Evolutionary conservation across 1,140 invertebrate genomes (phyloP).

Genomic region (Drosophila hydei): DNA sequence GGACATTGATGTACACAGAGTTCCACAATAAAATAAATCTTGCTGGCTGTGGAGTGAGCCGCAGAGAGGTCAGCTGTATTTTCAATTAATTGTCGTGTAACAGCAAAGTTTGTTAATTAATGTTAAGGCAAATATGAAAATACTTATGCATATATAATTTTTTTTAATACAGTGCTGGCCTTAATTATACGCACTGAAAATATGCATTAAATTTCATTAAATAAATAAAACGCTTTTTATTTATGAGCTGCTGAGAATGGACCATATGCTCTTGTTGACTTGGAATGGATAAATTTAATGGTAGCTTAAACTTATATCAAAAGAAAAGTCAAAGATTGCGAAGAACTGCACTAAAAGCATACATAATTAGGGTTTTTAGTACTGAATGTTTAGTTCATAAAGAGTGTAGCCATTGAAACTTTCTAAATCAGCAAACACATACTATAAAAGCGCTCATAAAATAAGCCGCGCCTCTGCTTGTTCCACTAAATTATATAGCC

Average conservation of each 20-base stretch:
- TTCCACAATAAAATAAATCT: conserved; percentile 36
- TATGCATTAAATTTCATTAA: conserved; percentile 2
- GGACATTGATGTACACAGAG: conserved; percentile 1
- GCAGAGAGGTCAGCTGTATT: conserved; percentile 8
- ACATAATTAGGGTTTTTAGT: too few species aligned
- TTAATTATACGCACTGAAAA: background rate
- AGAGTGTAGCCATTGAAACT: background rate
- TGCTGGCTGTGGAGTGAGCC: conserved; percentile 14
- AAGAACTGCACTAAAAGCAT: background rate
- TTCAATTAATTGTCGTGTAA: conserved; percentile 52
- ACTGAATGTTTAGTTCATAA: too few species aligned
- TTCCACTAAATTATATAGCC: too few species aligned
- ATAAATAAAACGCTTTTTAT: background rate
- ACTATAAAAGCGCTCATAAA: background rate
- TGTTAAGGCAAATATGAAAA: background rate
- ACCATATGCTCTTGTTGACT: too few species aligned
- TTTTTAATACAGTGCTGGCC: background rate
- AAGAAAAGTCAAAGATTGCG: too few species aligned
- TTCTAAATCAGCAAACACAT: background rate
- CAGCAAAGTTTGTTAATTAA: conserved; percentile 55
- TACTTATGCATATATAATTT: background rate
- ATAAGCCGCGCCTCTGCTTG: background rate
- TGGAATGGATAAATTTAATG: too few species aligned
- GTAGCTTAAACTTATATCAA: too few species aligned
- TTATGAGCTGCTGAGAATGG: too few species aligned